A percentile compares a stretch with the other conserved stretches of the same genome.
Evolutionary conservation across 1,140 invertebrate genomes (phyloP).

Genomic region (Drosophila oshimai): DNA sequence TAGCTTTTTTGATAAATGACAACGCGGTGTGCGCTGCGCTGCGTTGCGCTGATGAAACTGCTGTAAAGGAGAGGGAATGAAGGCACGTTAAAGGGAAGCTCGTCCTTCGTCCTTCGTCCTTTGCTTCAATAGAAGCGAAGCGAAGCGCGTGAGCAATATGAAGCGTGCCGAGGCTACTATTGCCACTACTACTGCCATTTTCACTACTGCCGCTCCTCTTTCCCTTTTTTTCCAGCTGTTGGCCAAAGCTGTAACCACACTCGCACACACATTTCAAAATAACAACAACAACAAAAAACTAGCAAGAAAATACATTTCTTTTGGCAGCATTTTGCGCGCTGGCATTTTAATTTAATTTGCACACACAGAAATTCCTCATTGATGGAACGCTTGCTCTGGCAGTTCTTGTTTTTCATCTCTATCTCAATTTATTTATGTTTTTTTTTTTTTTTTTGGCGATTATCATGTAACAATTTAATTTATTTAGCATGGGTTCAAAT

Average conservation of each 20-base stretch:
- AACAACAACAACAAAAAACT: conserved; percentile 25
- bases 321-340: conserved; percentile 20
- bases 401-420: not conserved
- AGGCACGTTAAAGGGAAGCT: not conserved
- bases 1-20: conserved; percentile 81
- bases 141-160: conserved; percentile 66
- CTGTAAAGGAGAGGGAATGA: conserved; percentile 11
- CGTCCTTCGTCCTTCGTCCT: conserved; percentile 43
- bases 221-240: not conserved
- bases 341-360: conserved; percentile 74
- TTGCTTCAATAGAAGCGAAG: conserved; percentile 33
- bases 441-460: conserved; percentile 5
- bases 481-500: not conserved
- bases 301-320: conserved; percentile 43
- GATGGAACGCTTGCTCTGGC: conserved; percentile 17
- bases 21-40: conserved; percentile 64
- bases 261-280: conserved; percentile 24
- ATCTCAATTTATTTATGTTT: not conserved
- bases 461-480: conserved; percentile 34
- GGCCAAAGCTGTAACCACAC: conserved; percentile 24
- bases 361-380: conserved; percentile 23
- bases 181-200: conserved; percentile 8
- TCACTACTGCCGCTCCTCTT: not conserved
- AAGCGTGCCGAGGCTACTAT: conserved; percentile 59
- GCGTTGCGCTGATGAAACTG: conserved; percentile 71